Conservation (phyloP, 2,888 invertebrate species). For the Luffia ferchaultella region DNA sequence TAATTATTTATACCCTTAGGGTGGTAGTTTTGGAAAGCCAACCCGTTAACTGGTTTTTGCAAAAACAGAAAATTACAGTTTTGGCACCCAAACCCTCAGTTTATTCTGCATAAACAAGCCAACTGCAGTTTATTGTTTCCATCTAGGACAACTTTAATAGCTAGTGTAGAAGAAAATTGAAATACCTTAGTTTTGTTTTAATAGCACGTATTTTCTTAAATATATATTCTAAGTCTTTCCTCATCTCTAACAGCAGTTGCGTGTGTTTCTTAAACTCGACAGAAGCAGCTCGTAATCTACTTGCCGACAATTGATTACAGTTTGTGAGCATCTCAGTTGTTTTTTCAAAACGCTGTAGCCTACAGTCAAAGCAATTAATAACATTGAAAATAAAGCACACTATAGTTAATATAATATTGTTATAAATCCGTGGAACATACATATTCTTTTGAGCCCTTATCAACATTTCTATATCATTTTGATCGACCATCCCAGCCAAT, state of each 20-base stretch:
- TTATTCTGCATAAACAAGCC: too few species aligned
- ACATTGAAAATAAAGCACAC: too few species aligned
- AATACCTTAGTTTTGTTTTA: slow-evolving; percentile 77
- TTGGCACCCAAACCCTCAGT: too few species aligned
- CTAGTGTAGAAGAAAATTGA: too few species aligned
- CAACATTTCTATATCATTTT: slow-evolving; percentile 89
- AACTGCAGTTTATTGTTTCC: neutral
- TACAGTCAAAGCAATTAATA: slow-evolving; percentile 47
- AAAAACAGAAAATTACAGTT: too few species aligned
- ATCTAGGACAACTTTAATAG: neutral
- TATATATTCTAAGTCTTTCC: slow-evolving; percentile 92
- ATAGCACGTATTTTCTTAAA: slow-evolving; percentile 90
- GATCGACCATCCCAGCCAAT: slow-evolving; percentile 89
- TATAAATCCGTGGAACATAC: slow-evolving; percentile 64
- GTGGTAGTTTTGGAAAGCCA: too few species aligned
- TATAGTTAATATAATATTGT: neutral
- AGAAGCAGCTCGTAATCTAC: slow-evolving; percentile 83
- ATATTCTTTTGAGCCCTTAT: slow-evolving; percentile 93
- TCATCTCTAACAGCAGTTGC: slow-evolving; percentile 86
- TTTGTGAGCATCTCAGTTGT: slow-evolving; percentile 99
- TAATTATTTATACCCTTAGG: too few species aligned
- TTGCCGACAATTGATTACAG: slow-evolving; percentile 92
- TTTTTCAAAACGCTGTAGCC: slow-evolving; percentile 96
- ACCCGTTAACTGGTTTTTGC: too few species aligned
- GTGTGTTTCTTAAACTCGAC: slow-evolving; percentile 93